phyloP scores from a whole-genome alignment of 2,797 vertebrate genomes.

The Sebastiscus albofasciatus region DNA sequence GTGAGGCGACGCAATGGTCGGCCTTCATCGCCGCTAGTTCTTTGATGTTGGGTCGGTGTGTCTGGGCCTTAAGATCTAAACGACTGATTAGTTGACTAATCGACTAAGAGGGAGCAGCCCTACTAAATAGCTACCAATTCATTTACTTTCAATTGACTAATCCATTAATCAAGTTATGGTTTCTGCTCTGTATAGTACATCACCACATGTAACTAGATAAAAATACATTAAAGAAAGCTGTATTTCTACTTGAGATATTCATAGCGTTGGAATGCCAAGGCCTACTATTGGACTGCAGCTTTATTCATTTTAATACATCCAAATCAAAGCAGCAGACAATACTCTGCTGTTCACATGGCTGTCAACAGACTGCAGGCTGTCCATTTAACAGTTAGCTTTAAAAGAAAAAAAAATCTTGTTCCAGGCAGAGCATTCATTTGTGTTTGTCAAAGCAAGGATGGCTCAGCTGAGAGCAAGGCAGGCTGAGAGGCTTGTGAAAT shows the following conservation, averaged over 20 bases:
- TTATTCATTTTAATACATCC: constrained; percentile 3
- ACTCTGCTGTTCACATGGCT: constrained; percentile 14
- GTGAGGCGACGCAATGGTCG: too few species aligned
- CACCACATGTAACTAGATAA: not conserved
- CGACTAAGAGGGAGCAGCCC: too few species aligned
- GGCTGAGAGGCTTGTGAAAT: constrained; percentile 61
- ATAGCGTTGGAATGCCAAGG: not conserved
- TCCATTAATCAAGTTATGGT: not conserved
- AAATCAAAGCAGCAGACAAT: constrained; percentile 16
- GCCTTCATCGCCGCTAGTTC: too few species aligned
- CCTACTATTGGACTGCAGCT: not conserved
- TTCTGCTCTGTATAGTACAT: not conserved
- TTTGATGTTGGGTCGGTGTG: too few species aligned
- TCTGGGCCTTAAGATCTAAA: too few species aligned
- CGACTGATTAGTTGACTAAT: too few species aligned
- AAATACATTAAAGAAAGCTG: not conserved
- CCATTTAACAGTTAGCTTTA: constrained; percentile 16
- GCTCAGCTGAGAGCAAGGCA: constrained; percentile 48
- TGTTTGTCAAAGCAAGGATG: constrained; percentile 47
- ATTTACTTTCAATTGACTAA: not conserved
- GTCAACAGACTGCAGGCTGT: constrained; percentile 12
- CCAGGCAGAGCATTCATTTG: constrained; percentile 35
- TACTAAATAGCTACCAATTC: not conserved
- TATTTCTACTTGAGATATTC: not conserved
- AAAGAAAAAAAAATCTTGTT: constrained; percentile 13